Evolutionary conservation across 1,140 invertebrate species (phyloP), one percentile per base, ranked within the genome.

Genomic region (Aphelinus atriplicis): DNA sequence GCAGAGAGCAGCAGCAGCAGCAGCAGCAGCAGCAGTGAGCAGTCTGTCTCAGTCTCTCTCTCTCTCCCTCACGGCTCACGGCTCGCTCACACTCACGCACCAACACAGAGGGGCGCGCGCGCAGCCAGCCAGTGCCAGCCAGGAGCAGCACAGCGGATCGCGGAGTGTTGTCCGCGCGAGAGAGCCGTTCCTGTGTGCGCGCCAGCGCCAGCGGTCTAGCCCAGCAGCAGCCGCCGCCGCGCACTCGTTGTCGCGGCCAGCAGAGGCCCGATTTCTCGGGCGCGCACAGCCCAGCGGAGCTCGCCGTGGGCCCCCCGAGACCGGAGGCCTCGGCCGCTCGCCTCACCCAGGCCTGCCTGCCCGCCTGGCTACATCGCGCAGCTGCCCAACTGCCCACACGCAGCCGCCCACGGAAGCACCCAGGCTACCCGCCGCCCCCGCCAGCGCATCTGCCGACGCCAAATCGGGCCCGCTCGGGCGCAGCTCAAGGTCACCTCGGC

Each of bases 331-430:
- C 26, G 26, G 26, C 26, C 26, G 26, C 26, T 26, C 26, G 26
- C 26, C 26, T 26, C 26, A 26, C 26, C 26, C 26, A 26, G 26
- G 26, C 26, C 26, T 26, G 26, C 26, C 26, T 26, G 26, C 26
- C 26, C 26, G 26, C 26, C 26, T 26, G 26, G 57, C 58, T 66
- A 48, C 71, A 57, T 66, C 55, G 50, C 57, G 7, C 47, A 9
- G 46, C 61, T 9, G n/a, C 58, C n/a, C 58, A 48, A 7, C 3
- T 7, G 26, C 7, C 50, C 51, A 71, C 74, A 55, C 67, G 62
- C 74, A 57, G 67, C 68, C 48, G 62, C 67, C 55, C 70, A 75
- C 74, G 68, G 74, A 75, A 71, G 74, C 74, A 75, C 68, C 74
- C 74, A 62, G 68, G 71, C 71, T 75, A 75, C 74, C 62, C 67